Evolutionary conservation across 1,140 invertebrate genomes (phyloP).

Genomic region (Papilio xuthus): DNA sequence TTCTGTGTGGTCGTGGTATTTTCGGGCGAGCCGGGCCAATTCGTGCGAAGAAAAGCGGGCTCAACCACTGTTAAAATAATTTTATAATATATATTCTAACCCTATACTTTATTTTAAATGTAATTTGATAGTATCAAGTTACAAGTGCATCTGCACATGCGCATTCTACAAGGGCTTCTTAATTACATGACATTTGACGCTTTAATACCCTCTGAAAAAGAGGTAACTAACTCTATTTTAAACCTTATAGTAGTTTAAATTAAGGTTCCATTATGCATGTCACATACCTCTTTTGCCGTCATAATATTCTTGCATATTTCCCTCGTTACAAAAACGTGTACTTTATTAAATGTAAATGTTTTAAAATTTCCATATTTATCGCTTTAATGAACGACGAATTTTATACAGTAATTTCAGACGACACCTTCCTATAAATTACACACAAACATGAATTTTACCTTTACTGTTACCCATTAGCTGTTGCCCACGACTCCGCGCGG

Average conservation of each 20-base stretch:
- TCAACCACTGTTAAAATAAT: too few species aligned
- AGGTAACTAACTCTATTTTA: not conserved
- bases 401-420: not conserved
- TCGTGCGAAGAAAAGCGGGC: too few species aligned
- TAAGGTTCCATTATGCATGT: not conserved
- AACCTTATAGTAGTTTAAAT: not conserved
- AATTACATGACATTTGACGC: conserved; percentile 7
- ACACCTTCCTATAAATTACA: not conserved
- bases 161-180: not conserved
- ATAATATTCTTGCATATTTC: not conserved
- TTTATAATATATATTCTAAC: too few species aligned
- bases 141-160: conserved; percentile 2
- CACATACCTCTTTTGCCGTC: not conserved
- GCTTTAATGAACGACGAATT: conserved; percentile 4
- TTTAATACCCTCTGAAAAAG: conserved; percentile 7
- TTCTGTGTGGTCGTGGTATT: too few species aligned
- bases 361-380: conserved; percentile 13
- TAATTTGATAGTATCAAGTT: not conserved
- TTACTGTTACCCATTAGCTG: too few species aligned
- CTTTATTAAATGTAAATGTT: conserved; percentile 8
- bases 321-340: conserved; percentile 12
- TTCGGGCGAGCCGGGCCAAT: too few species aligned
- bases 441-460: not conserved
- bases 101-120: not conserved
- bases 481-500: too few species aligned